These are phyloP conservation scores for Danaus chrysippus DNA, from an alignment of 2,888 invertebrate species.

Conservation along the genomic window DNA sequence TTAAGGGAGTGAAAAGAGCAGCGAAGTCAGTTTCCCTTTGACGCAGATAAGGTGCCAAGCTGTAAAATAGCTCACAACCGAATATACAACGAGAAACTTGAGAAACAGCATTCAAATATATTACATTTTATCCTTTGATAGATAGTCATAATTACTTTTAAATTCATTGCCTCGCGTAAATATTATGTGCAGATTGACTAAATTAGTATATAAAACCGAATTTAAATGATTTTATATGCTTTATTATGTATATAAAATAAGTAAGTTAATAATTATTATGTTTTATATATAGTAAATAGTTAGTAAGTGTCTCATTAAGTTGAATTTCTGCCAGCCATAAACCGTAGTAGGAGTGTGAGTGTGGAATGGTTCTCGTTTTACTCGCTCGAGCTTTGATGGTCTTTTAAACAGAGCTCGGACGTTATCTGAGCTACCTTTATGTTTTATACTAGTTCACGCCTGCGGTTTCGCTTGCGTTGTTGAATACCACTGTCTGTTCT, in stretches of 20 bases:
- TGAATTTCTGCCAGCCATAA: constrained; percentile 63
- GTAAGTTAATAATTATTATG: too few relatives aligned
- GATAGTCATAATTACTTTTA: too few relatives aligned
- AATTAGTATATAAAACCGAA: too few relatives aligned
- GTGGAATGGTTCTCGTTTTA: constrained; percentile 65
- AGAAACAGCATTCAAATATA: too few relatives aligned
- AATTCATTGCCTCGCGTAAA: too few relatives aligned
- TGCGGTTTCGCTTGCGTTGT: background rate
- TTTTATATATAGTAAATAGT: too few relatives aligned
- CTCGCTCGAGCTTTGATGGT: constrained; percentile 62
- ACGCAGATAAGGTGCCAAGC: constrained; percentile 47
- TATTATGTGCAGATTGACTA: too few relatives aligned
- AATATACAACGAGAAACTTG: constrained; percentile 28
- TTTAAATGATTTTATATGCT: too few relatives aligned
- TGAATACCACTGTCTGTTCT: too few relatives aligned
- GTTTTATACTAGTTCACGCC: background rate
- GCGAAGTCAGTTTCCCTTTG: constrained; percentile 23
- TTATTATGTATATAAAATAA: too few relatives aligned
- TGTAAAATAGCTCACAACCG: constrained; percentile 42
- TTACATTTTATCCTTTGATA: too few relatives aligned
- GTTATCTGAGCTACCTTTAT: constrained; percentile 19
- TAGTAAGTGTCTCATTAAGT: constrained; percentile 57
- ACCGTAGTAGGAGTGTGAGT: constrained; percentile 62
- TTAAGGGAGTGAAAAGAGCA: constrained; percentile 27
- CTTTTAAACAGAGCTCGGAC: constrained; percentile 42